phyloP scores from a whole-genome alignment of 2,888 invertebrate genomes.

The Nezara viridula region DNA sequence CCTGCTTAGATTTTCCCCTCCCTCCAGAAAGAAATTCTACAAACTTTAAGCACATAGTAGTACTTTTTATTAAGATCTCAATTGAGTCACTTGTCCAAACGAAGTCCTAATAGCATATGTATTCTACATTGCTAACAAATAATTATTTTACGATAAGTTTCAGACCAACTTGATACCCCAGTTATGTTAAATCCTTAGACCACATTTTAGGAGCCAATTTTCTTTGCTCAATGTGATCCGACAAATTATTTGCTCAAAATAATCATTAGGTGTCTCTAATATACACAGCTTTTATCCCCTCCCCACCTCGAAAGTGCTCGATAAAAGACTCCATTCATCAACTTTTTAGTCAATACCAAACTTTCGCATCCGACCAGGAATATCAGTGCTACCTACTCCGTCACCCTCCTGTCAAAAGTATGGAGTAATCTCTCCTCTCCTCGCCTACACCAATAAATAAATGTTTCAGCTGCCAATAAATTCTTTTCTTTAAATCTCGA shows the following conservation, averaged over 20 bases:
- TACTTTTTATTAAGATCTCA: too few species aligned
- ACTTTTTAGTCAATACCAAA: constrained; percentile 29
- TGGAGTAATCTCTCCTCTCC: neutral
- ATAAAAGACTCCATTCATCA: constrained; percentile 19
- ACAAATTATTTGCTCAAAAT: neutral
- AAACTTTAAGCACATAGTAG: too few species aligned
- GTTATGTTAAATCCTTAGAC: too few species aligned
- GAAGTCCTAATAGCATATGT: too few species aligned
- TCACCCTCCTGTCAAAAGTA: constrained; percentile 32
- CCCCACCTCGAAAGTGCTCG: neutral
- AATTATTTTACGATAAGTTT: too few species aligned
- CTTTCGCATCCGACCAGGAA: neutral
- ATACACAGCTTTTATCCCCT: neutral
- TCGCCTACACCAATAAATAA: constrained; percentile 21
- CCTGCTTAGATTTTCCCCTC: too few species aligned
- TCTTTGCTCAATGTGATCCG: neutral
- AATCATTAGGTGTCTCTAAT: neutral
- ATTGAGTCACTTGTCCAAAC: too few species aligned
- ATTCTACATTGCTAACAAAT: too few species aligned
- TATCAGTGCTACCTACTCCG: constrained; percentile 17
- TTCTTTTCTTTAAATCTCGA: constrained; percentile 15
- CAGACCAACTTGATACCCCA: too few species aligned
- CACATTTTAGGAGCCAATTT: too few species aligned
- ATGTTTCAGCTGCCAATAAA: neutral
- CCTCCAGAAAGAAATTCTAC: too few species aligned